These are phyloP conservation scores for Tetranychus piercei DNA, from an alignment of 2,888 invertebrate genomes.

Conservation along the genomic window DNA sequence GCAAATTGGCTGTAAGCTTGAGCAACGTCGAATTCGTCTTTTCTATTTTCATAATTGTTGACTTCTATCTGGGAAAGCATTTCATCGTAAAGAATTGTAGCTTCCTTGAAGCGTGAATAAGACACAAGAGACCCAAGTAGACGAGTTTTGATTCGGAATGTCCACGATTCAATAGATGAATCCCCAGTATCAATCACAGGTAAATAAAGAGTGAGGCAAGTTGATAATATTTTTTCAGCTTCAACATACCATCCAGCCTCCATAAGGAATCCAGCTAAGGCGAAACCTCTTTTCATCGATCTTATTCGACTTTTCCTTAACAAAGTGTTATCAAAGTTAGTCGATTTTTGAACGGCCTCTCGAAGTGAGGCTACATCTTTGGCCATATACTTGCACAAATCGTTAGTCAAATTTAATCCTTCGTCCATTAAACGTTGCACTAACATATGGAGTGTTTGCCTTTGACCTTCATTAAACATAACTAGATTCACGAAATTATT, in stretches of 20 bases:
- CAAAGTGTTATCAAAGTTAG: neutral
- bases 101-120: constrained; percentile 7
- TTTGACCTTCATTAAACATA: neutral
- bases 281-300: constrained; percentile 19
- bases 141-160: neutral
- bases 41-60: no score
- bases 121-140: neutral
- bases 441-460: constrained; percentile 44
- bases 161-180: constrained; percentile 44
- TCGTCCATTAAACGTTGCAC: constrained; percentile 49
- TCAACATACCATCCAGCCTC: constrained; percentile 73
- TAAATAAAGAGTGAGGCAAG: constrained; percentile 47
- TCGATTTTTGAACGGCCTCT: neutral
- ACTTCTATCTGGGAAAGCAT: neutral
- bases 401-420: constrained; percentile 41
- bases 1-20: constrained; percentile 65
- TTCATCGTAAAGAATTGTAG: neutral
- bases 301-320: neutral
- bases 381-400: constrained; percentile 28
- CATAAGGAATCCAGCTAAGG: constrained; percentile 49
- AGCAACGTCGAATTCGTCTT: constrained; percentile 34
- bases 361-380: neutral
- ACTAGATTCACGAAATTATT: neutral
- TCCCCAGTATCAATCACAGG: constrained; percentile 34
- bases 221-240: constrained; percentile 50